phyloP scores from a whole-genome alignment of 2,888 invertebrate genomes.

The Pemphredon lugubris region DNA sequence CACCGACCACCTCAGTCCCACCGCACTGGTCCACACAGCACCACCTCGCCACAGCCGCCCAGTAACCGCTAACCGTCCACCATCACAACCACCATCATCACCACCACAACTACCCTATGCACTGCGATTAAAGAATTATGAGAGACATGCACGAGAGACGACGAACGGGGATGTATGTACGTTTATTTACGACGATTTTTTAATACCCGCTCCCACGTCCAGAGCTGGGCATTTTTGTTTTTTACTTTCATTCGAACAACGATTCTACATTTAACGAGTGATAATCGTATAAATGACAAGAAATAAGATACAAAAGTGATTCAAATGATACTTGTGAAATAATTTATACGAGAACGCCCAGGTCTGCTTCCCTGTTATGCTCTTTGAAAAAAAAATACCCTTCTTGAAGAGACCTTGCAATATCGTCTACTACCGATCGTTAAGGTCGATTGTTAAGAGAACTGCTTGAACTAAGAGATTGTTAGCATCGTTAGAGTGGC shows the following conservation, averaged over 20 bases:
- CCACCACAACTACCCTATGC: constrained; percentile 81
- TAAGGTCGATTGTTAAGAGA: constrained; percentile 26
- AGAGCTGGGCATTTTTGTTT: too few relatives aligned
- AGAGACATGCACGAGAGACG: constrained; percentile 68
- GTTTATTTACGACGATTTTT: constrained; percentile 45
- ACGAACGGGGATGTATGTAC: constrained; percentile 73
- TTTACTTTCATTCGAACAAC: too few relatives aligned
- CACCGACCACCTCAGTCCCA: constrained; percentile 81
- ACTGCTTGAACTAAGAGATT: constrained; percentile 33
- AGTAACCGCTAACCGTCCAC: constrained; percentile 83
- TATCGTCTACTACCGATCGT: constrained; percentile 23
- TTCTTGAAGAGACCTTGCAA: background rate
- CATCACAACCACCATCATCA: constrained; percentile 82
- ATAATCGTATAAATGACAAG: too few relatives aligned
- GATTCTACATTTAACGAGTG: too few relatives aligned
- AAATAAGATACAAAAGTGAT: too few relatives aligned
- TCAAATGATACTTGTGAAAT: too few relatives aligned
- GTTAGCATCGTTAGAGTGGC: constrained; percentile 58
- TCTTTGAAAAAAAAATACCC: background rate
- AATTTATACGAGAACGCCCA: too few relatives aligned
- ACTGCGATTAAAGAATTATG: constrained; percentile 75
- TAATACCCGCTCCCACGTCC: background rate
- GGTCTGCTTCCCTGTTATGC: background rate
- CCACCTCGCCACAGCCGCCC: constrained; percentile 84
- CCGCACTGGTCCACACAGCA: constrained; percentile 84